These are phyloP conservation scores for Hippocampus abdominalis DNA, from an alignment of 2,113 vertebrate genomes.

Conservation along the genomic window DNA sequence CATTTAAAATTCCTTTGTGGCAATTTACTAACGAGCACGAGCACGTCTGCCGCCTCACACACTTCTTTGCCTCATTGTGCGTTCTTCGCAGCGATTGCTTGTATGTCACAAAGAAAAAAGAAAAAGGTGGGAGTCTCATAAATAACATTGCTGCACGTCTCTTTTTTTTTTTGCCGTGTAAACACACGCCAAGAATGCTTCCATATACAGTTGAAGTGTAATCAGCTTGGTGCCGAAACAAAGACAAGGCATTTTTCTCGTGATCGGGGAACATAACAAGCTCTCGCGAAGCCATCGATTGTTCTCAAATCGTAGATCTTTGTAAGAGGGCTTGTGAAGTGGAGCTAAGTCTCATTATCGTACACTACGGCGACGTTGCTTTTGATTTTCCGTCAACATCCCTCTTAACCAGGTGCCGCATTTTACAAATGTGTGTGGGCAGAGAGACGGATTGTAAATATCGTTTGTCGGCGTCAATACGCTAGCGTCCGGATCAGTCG, in stretches of 20 bases:
- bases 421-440: conserved; percentile 67
- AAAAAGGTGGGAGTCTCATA: conserved; percentile 43
- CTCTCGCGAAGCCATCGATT: conserved; percentile 76
- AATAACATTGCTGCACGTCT: conserved; percentile 37
- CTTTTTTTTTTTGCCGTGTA: conserved; percentile 27
- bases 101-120: conserved; percentile 15
- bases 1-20: background rate
- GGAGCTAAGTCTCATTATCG: conserved; percentile 76
- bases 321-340: conserved; percentile 76
- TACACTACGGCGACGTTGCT: conserved; percentile 64
- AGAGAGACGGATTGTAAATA: conserved; percentile 68
- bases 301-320: conserved; percentile 75
- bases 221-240: conserved; percentile 55
- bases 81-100: conserved; percentile 27
- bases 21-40: conserved; percentile 11
- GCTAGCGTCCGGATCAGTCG: conserved; percentile 49
- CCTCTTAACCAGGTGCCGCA: conserved; percentile 67
- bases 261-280: conserved; percentile 74
- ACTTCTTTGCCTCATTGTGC: conserved; percentile 28
- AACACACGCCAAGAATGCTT: conserved; percentile 50
- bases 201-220: conserved; percentile 60
- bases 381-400: conserved; percentile 80
- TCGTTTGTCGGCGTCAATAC: conserved; percentile 41
- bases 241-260: conserved; percentile 70
- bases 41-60: conserved; percentile 7